Base-by-base conservation (phyloP, 2,113 vertebrate species). In the Hipposideros armiger region DNA sequence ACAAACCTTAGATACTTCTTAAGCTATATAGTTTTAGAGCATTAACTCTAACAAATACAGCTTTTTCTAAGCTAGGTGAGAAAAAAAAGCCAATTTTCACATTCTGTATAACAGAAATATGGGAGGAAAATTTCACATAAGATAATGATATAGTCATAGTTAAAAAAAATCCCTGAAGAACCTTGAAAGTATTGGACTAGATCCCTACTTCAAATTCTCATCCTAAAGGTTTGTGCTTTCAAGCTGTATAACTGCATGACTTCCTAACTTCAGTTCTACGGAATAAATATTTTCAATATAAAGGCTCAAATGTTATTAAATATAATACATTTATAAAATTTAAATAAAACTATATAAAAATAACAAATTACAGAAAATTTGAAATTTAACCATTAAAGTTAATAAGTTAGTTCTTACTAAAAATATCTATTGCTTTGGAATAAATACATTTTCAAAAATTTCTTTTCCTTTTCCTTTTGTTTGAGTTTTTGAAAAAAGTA, bases 81-180 rank as follows among this genome's bases (percentile, higher is more conserved):
- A 86, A 74, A 11, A 36, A 70, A 58, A 94, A 92, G 52, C 2
- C 40, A 90, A 42, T 92, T 67, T 87, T 66, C 6, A n/a, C 40
- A 67, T 32, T 92, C 30, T 77, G 54, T 32, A 67, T 84, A 70
- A 78, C 3, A 92, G 54, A 45, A 82, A 91, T 40, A 67, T 24
- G 73, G 20, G 32, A 87, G 17, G 66, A 92, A 92, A 95, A 42
- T n/a, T 87, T 76, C 50, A 95, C 4, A 9, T 72, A 93, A 93
- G 87, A 90, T 80, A 62, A 95, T 69, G 45, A 84, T 56, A 64
- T 11, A 95, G 32, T 77, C 13, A 82, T 7, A 77, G 26, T 32
- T 42, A 32, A 95, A 92, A 92, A 72, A n/a, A 70, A 67, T 88
- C 90, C 40, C 20, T 20, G 60, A 95, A 90, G 56, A 89, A 74